A percentile compares a stretch with the other conserved stretches of the same genome.
Conservation (phyloP, 2,888 invertebrate species). For the Pristionchus exspectatus region DNA sequence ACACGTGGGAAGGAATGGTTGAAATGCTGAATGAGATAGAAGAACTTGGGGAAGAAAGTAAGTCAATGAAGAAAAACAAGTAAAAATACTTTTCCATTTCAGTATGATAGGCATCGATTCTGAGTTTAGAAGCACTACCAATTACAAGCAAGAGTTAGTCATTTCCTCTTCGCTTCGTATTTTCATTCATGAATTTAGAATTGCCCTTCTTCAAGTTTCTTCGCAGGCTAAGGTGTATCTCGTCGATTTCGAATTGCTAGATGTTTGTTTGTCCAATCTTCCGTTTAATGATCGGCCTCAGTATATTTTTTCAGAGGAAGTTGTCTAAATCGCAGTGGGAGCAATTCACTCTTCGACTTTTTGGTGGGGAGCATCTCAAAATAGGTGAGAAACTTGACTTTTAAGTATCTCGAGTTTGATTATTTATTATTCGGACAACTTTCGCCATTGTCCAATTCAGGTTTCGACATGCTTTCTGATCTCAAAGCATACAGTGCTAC, state of each 20-base stretch:
- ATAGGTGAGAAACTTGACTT: constrained; percentile 14
- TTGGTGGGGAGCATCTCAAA: constrained; percentile 20
- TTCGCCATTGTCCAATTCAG: background rate
- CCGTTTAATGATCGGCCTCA: background rate
- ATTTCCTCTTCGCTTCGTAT: background rate
- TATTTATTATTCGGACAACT: background rate
- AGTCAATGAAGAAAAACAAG: background rate
- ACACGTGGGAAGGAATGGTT: background rate
- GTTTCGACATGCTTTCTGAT: constrained; percentile 53
- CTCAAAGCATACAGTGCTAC: constrained; percentile 3
- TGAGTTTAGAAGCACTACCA: constrained; percentile 26
- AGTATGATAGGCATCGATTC: constrained; percentile 50
- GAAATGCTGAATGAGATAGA: constrained; percentile 3
- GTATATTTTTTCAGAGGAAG: background rate
- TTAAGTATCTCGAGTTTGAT: background rate
- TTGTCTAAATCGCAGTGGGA: background rate
- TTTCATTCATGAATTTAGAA: constrained; percentile 10
- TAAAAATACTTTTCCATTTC: background rate
- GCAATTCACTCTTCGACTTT: constrained; percentile 12
- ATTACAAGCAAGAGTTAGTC: constrained; percentile 32
- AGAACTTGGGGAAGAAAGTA: background rate
- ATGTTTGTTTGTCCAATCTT: background rate
- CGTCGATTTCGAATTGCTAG: constrained; percentile 7
- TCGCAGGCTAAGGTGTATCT: constrained; percentile 16
- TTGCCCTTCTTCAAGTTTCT: constrained; percentile 52